phyloP scores from a whole-genome alignment of 2,113 vertebrate genomes.

The Lutjanus erythropterus region DNA sequence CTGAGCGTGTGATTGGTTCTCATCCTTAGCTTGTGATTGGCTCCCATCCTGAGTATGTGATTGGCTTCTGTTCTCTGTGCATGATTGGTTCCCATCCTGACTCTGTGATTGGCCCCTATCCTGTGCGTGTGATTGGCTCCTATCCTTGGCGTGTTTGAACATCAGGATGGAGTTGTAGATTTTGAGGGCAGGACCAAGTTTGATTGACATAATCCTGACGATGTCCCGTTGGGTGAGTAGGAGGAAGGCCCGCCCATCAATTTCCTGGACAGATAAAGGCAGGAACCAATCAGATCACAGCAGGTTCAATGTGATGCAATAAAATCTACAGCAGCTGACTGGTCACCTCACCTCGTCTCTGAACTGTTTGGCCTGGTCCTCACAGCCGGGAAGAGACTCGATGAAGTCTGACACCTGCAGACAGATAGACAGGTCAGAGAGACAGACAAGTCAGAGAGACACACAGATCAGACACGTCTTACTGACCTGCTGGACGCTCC shows the following conservation, averaged over 20 bases:
- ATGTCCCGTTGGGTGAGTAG: conserved; percentile 86
- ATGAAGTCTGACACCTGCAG: conserved; percentile 85
- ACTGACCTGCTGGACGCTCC: conserved; percentile 84
- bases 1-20: not conserved
- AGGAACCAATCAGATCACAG: conserved; percentile 41
- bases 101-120: not conserved
- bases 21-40: not conserved
- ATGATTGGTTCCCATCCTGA: not conserved
- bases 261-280: conserved; percentile 77
- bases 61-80: accelerated
- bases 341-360: conserved; percentile 84
- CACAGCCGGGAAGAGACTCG: conserved; percentile 87
- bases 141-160: conserved; percentile 81
- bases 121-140: conserved; percentile 47
- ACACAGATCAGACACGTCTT: not conserved
- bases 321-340: not conserved
- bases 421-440: not conserved
- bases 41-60: not conserved
- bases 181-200: conserved; percentile 86
- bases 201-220: conserved; percentile 86
- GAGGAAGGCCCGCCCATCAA: conserved; percentile 86
- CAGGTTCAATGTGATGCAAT: not conserved
- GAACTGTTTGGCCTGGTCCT: conserved; percentile 86
- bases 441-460: not conserved
- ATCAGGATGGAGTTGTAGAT: conserved; percentile 89